Conservation (phyloP, 92 coral and sea anemone genomes). For the Parazoanthus darwini region DNA sequence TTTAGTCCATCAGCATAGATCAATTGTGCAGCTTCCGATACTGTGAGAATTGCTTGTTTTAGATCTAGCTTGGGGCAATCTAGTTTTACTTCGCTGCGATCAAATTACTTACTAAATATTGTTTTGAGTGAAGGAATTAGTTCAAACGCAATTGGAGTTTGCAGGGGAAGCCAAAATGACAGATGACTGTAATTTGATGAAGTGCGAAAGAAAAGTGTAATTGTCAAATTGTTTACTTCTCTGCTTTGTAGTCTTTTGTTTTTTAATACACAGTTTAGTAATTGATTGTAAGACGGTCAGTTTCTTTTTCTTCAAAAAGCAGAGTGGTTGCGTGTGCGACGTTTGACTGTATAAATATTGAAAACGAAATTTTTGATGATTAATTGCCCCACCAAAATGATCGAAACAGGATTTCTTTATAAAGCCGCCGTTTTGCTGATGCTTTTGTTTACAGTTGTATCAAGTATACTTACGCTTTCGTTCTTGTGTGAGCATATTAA, state of each 20-base stretch:
- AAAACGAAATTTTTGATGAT: background rate
- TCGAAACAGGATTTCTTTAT: background rate
- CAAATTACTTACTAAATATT: background rate
- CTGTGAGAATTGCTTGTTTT: background rate
- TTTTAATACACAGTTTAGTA: background rate
- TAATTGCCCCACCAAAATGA: background rate
- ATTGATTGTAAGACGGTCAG: background rate
- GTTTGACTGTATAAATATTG: background rate
- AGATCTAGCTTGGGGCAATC: background rate
- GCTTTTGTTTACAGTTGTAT: background rate
- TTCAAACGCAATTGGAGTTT: too few species aligned
- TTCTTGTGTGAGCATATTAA: background rate
- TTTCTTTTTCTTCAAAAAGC: too few species aligned
- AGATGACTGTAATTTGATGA: background rate
- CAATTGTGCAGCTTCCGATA: background rate
- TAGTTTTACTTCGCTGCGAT: background rate
- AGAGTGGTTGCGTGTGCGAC: background rate
- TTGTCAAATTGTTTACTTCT: background rate
- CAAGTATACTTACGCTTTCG: background rate
- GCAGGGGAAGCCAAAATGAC: background rate
- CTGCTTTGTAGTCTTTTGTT: background rate
- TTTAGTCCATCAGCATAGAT: background rate
- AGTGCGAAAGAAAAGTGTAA: background rate
- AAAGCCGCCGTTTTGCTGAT: background rate
- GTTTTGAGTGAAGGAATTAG: background rate